A percentile compares a stretch with the other conserved stretches of the same genome.
phyloP scores from a whole-genome alignment of 2,888 invertebrate species.

The Ischnura elegans region DNA sequence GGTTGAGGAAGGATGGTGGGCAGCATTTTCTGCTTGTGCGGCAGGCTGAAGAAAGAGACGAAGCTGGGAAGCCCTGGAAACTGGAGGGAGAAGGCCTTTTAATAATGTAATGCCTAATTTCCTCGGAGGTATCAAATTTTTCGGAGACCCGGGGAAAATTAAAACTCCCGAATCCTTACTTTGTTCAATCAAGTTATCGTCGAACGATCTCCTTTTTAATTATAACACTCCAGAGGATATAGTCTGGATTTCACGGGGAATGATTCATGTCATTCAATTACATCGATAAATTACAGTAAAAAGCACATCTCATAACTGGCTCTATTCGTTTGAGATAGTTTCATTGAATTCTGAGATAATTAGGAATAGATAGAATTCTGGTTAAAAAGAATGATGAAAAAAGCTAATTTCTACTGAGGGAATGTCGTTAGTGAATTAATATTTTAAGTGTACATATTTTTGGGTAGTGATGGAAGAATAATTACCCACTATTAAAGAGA shows the following conservation, averaged over 20 bases:
- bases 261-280: not conserved
- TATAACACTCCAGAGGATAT: not conserved
- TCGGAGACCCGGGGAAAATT: not conserved
- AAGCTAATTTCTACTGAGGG: too few species aligned
- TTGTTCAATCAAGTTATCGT: not conserved
- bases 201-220: slow-evolving; percentile 8
- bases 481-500: too few species aligned
- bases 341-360: too few species aligned
- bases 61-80: not conserved
- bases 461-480: too few species aligned
- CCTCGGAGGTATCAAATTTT: not conserved
- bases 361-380: too few species aligned
- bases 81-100: slow-evolving; percentile 2
- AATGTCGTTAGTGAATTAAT: too few species aligned
- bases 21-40: not conserved
- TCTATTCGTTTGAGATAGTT: too few species aligned
- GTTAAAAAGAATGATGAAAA: too few species aligned
- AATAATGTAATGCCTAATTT: slow-evolving; percentile 17
- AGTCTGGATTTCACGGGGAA: not conserved
- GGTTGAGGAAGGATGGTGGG: too few species aligned
- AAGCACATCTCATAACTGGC: too few species aligned
- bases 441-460: too few species aligned
- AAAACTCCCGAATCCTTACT: not conserved
- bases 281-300: not conserved
- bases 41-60: not conserved